phyloP scores from a whole-genome alignment of 2,797 vertebrate genomes.

The Melanotaenia pygmaea region DNA sequence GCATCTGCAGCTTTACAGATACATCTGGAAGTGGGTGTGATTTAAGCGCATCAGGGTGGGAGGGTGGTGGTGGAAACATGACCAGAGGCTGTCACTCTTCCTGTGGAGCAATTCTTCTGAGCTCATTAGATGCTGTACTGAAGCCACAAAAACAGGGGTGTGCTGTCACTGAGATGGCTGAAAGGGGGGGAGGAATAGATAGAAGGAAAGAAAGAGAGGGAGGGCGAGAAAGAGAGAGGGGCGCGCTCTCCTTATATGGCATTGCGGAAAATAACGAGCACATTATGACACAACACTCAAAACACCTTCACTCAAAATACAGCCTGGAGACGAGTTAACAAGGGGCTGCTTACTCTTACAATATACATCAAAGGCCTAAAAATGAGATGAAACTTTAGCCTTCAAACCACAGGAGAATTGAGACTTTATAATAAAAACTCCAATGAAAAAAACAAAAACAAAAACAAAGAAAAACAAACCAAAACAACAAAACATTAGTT shows the following conservation, averaged over 20 bases:
- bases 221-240: neutral
- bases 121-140: slow-evolving; percentile 74
- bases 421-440: slow-evolving; percentile 30
- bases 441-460: slow-evolving; percentile 24
- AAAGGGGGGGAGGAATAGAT: slow-evolving; percentile 26
- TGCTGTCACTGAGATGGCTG: slow-evolving; percentile 53
- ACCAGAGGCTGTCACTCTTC: slow-evolving; percentile 72
- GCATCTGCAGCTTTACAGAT: slow-evolving; percentile 43
- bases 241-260: slow-evolving; percentile 20
- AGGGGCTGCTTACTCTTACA: slow-evolving; percentile 65
- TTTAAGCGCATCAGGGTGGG: slow-evolving; percentile 45
- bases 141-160: slow-evolving; percentile 64
- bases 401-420: slow-evolving; percentile 44
- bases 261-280: slow-evolving; percentile 63
- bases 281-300: slow-evolving; percentile 51
- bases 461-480: neutral
- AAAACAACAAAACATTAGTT: slow-evolving; percentile 29
- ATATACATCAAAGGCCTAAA: slow-evolving; percentile 71
- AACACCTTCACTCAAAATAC: slow-evolving; percentile 50
- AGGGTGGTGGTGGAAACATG: slow-evolving; percentile 51
- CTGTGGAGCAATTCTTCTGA: slow-evolving; percentile 67
- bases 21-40: slow-evolving; percentile 59
- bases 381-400: slow-evolving; percentile 48
- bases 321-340: slow-evolving; percentile 59
- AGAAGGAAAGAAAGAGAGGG: slow-evolving; percentile 1